These are phyloP conservation scores for Blomia tropicalis DNA, from an alignment of 2,888 invertebrate species.

Conservation along the genomic window DNA sequence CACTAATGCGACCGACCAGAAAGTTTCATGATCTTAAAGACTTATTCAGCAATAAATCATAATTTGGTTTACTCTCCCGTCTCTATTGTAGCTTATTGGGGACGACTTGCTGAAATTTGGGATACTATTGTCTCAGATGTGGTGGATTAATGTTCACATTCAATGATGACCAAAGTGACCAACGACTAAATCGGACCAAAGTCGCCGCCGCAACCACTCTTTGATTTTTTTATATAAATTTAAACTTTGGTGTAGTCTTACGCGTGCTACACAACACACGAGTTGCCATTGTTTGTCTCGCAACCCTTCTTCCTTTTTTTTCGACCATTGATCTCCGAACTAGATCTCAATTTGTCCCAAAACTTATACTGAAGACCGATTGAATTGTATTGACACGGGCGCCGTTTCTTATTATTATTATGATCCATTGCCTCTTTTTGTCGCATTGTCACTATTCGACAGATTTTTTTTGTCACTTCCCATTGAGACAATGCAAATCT, in stretches of 20 bases:
- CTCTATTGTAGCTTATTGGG: no score
- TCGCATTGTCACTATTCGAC: not conserved
- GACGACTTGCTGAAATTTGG: not conserved
- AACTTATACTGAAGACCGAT: no score
- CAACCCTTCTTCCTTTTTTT: not conserved
- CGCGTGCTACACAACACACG: not conserved
- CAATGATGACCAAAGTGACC: not conserved
- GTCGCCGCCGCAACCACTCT: not conserved
- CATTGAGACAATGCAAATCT: not conserved
- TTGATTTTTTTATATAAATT: not conserved
- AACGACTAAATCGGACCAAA: not conserved
- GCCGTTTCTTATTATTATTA: no score
- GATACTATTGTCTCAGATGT: no score
- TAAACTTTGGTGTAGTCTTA: not conserved
- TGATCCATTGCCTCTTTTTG: not conserved
- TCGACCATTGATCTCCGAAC: no score
- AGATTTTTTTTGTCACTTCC: not conserved
- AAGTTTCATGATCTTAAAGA: no score
- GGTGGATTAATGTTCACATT: no score
- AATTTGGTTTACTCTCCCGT: not conserved
- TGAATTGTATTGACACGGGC: no score
- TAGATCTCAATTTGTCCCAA: constrained; percentile 11
- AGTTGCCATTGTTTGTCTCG: not conserved
- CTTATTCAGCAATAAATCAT: constrained; percentile 11
- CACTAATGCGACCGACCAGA: no score